Base-by-base conservation (phyloP, 2,888 invertebrate species). In the Encarsia formosa region DNA sequence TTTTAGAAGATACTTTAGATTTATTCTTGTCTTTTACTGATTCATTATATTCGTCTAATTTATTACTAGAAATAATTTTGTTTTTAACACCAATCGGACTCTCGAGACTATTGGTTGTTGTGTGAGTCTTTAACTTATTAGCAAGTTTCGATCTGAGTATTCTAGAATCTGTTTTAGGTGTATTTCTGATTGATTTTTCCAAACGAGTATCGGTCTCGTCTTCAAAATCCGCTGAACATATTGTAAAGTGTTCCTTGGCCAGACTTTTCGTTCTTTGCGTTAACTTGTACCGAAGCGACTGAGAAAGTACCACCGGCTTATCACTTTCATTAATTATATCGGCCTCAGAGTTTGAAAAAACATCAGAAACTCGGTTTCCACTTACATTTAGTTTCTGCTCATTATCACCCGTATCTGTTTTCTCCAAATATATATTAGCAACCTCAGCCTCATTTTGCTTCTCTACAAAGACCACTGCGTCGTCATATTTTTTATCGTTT, bases 291-390 rank as follows among this genome's bases (percentile, higher is more conserved):
- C 50, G 44, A 1, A 54, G 32, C 1, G 22, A 23, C 35, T 26
- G 40, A 9, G 38, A 20, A 11, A 2, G 4, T 11, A 20, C 6
- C 15, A 40, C 16, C 1, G 34, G 13, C 13, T 45, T 41, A 4
- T 55, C 44, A n/a, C 50, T 50, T 20, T 26, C 26, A 13, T 44
- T 51, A 11, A 55, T 45, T 3, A 41, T 16, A 5, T 51, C 37
- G 8, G 16, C 20, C n/a, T 22, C 4, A 1, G 42, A 39, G n/a
- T 8, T 29, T 8, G 47, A 46, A 19, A 20, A 2, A 6, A 11
- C 32, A 2, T 38, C 16, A 8, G 26, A 26, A 8, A 26, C 6
- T 6, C 37, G 20, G 11, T 37, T 5, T 18, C 20, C 19, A n/a
- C 34, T 4, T 15, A 34, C 13, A 15, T 15, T 4, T 18, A 8